A percentile compares a stretch with the other conserved stretches of the same genome.
Conservation (phyloP, 2,888 invertebrate species). For the Labia minor region DNA sequence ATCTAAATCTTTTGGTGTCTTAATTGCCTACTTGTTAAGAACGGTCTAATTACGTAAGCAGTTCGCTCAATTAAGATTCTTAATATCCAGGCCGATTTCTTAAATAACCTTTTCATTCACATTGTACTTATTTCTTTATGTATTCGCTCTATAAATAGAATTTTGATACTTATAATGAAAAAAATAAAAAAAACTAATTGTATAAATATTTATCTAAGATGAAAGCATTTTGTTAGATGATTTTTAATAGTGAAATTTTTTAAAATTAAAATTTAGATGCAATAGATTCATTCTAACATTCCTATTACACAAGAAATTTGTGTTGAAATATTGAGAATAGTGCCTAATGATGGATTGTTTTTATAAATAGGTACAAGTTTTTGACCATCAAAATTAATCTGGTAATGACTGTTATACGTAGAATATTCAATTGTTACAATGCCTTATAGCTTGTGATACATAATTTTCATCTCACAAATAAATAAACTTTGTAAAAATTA, state of each 20-base stretch:
- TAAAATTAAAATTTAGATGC: background rate
- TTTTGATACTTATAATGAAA: background rate
- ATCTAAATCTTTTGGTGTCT: background rate
- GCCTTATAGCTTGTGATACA: slow-evolving; percentile 13
- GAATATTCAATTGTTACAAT: background rate
- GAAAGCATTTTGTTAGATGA: background rate
- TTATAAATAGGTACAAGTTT: background rate
- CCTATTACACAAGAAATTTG: background rate
- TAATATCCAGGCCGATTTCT: background rate
- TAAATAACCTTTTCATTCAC: background rate
- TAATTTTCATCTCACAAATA: background rate
- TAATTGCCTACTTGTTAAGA: background rate
- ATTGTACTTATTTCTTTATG: background rate
- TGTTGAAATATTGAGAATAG: slow-evolving; percentile 5
- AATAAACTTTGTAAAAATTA: background rate
- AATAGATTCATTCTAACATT: background rate
- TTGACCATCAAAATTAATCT: slow-evolving; percentile 8
- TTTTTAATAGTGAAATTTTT: background rate
- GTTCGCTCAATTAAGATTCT: background rate
- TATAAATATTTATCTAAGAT: background rate
- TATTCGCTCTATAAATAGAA: slow-evolving; percentile 1
- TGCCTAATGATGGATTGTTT: slow-evolving; percentile 13
- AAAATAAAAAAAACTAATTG: background rate
- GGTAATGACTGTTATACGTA: slow-evolving; percentile 1
- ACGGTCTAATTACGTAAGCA: background rate